Evolutionary conservation across 2,888 invertebrate species (phyloP), one percentile per base, ranked within the genome.

Genomic region (Papilio protenor): DNA sequence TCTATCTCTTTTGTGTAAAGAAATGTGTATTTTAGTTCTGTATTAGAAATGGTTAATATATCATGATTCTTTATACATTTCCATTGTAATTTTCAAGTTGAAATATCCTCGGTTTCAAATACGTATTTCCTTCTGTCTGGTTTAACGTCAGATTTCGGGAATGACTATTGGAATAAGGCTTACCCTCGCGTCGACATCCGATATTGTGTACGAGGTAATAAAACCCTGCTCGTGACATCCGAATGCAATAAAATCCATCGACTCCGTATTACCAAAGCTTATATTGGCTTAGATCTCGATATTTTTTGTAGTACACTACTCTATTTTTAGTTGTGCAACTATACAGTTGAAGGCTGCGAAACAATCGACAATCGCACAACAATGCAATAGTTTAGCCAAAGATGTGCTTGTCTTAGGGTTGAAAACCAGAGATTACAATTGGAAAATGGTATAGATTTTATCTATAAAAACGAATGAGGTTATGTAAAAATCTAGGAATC

Each of bases 191-290:
- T 64, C 40, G 64, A 64, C 64, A 70, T 70, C 70, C 18, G 70
- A 70, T 70, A 70, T 70, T 70, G 47, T 47, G 21, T 47, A 70
- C 70, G 45, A 70, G 6, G 23, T 49, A 70, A 70, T 49, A 70
- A 70, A 70, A 47, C 70, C 70, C 70, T n/a, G 49, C 49, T 49
- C 49, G 47, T 47, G 70, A 70, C 70, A 70, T 70, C 70, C 49
- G 70, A 70, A 70, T 49, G 70, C 49, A 70, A 70, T 70, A 70
- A 70, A 70, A 70, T 47, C 45, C 70, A 70, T 70, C 23, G 14
- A 21, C 47, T 70, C 16, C n/a, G 21, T 70, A 70, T 49, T 45
- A 70, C 49, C 70, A 66, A 66, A 66, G 64, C 64, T 66, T 66
- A 40, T 66, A 66, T 66, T 66, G 64, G 2, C 18, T 66, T 66